Evolutionary conservation across 2,888 invertebrate species (phyloP).

Genomic region (Rotaria magnacalcarata): DNA sequence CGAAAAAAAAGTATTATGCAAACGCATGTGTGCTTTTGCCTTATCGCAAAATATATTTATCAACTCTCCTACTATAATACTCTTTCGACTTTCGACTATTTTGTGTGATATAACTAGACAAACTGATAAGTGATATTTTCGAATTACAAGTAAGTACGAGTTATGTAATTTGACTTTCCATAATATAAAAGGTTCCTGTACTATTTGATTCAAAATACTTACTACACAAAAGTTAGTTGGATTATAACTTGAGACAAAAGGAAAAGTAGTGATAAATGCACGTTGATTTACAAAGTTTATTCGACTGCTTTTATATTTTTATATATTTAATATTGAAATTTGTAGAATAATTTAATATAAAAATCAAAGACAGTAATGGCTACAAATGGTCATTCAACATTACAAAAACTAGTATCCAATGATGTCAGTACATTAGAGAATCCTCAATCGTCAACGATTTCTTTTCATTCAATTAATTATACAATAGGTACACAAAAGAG

Average conservation of each 20-base stretch:
- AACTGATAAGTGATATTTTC: neutral
- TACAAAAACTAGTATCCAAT: neutral
- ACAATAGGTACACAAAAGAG: neutral
- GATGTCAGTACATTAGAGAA: neutral
- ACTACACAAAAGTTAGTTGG: neutral
- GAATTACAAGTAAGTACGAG: neutral
- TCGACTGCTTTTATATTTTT: neutral
- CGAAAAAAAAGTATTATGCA: neutral
- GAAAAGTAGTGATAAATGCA: neutral
- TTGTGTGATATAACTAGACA: neutral
- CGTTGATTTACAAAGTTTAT: neutral
- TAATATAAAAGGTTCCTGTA: neutral
- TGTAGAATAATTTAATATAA: neutral
- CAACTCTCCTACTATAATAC: neutral
- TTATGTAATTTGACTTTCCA: neutral
- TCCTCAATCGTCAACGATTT: neutral
- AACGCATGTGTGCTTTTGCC: neutral
- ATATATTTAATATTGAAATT: neutral
- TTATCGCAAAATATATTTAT: neutral
- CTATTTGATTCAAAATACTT: neutral
- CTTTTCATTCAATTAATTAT: neutral
- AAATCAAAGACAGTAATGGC: neutral
- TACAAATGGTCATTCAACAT: neutral
- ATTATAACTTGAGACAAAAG: neutral
- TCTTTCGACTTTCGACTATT: neutral